These are phyloP conservation scores for Gobiocypris rarus DNA, from an alignment of 2,113 vertebrate species.

Conservation along the genomic window DNA sequence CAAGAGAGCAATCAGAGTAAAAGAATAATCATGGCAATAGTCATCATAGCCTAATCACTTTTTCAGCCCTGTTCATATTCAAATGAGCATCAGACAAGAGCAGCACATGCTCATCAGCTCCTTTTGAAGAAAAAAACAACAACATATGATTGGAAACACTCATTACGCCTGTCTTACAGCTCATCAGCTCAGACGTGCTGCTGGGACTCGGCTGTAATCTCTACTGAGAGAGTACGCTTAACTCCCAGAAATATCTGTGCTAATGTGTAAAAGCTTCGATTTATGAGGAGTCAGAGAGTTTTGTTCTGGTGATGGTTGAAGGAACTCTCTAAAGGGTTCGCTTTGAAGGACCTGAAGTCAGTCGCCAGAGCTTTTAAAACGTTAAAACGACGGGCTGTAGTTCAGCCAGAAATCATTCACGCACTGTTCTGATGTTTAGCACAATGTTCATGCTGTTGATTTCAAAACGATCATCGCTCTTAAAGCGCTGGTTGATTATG, in stretches of 20 bases:
- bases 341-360: not conserved
- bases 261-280: slow-evolving; percentile 10
- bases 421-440: too few relatives aligned
- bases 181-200: slow-evolving; percentile 29
- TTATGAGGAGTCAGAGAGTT: not conserved
- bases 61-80: slow-evolving; percentile 49
- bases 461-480: too few relatives aligned
- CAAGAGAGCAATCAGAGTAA: slow-evolving; percentile 41
- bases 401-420: not conserved
- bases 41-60: slow-evolving; percentile 44
- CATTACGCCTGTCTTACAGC: slow-evolving; percentile 36
- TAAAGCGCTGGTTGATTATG: too few relatives aligned
- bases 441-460: too few relatives aligned
- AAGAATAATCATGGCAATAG: slow-evolving; percentile 39
- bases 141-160: slow-evolving; percentile 47
- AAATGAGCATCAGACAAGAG: slow-evolving; percentile 42
- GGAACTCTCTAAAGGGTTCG: not conserved
- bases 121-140: slow-evolving; percentile 24
- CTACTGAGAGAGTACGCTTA: slow-evolving; percentile 1
- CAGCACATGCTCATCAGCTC: slow-evolving; percentile 43
- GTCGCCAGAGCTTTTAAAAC: not conserved
- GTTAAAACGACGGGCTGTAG: not conserved
- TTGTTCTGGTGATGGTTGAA: not conserved
- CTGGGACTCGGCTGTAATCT: slow-evolving; percentile 23
- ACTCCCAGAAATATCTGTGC: not conserved